phyloP scores from a whole-genome alignment of 2,888 invertebrate species.

The Temnothorax unifasciatus region DNA sequence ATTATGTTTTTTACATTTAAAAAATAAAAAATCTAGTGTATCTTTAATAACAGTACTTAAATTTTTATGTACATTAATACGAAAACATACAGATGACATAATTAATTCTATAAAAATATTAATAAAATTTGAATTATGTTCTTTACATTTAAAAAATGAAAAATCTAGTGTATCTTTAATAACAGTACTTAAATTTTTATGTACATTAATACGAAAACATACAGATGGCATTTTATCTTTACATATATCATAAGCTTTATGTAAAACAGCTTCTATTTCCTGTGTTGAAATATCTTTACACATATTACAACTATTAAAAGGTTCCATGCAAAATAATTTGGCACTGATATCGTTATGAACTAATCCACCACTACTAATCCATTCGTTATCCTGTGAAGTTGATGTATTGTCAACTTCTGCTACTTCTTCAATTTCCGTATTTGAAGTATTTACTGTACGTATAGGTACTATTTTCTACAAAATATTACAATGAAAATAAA shows the following conservation, averaged over 20 bases:
- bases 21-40: too few species aligned
- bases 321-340: not conserved
- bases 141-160: not conserved
- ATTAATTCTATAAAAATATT: too few species aligned
- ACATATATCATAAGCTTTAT: not conserved
- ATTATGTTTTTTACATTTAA: not conserved
- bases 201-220: not conserved
- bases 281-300: not conserved
- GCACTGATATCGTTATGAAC: not conserved
- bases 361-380: not conserved
- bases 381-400: not conserved
- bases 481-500: not conserved
- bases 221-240: not conserved
- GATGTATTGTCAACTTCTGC: not conserved
- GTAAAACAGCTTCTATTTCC: not conserved
- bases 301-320: not conserved
- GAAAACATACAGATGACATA: too few species aligned
- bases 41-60: too few species aligned
- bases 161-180: not conserved
- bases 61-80: too few species aligned
- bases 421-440: not conserved
- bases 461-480: slow-evolving; percentile 6
- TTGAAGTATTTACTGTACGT: not conserved
- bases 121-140: too few species aligned
- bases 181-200: not conserved